Evolutionary conservation across 2,113 vertebrate genomes (phyloP), one percentile per base, ranked within the genome.

Genomic region (Arizona elegans): DNA sequence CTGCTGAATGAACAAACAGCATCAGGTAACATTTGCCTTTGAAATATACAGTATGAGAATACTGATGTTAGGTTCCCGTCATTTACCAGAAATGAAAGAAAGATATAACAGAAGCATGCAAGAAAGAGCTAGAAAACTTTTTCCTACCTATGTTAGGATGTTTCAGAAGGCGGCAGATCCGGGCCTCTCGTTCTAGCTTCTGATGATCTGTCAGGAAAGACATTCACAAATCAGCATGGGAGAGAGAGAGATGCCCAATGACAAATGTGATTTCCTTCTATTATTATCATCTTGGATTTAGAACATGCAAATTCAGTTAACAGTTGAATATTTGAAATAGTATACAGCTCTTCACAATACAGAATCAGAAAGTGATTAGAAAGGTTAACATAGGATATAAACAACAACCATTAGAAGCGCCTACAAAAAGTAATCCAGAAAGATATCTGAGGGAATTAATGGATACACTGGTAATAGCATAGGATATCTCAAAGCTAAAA

Each of bases 91-190:
- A 0, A 0, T 90, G 24, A 52, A n/a, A 26, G 43, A 56, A 47
- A 54, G 59, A 50, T 13, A 11, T 26, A 43, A 19, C 8, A 87
- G 52, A 26, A 26, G 47, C 1, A 29, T 10, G 17, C 26, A 10
- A 8, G 26, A 17, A 86, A n/a, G 0, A 89, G 0, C 10, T 3
- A 8, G 62, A 43, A 8, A 5, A 0, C 0, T 17, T 62, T 89
- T 0, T 43, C 98, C 98, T 94, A 99, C 99, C 99, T 0, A 99
- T 99, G 96, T 99, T 99, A 94, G 98, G 97, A 94, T 99, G 99
- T 97, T 99, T 99, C 97, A 99, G 97, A 93, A 99, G 98, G 90
- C 99, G 98, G 96, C 99, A 99, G 94, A 99, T 99, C 89, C 99
- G 98, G 94, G 99, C 99, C 96, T 99, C 99, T 88, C 99, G 97